Conservation (phyloP, 2,888 invertebrate species). For the Watsonalla binaria region DNA sequence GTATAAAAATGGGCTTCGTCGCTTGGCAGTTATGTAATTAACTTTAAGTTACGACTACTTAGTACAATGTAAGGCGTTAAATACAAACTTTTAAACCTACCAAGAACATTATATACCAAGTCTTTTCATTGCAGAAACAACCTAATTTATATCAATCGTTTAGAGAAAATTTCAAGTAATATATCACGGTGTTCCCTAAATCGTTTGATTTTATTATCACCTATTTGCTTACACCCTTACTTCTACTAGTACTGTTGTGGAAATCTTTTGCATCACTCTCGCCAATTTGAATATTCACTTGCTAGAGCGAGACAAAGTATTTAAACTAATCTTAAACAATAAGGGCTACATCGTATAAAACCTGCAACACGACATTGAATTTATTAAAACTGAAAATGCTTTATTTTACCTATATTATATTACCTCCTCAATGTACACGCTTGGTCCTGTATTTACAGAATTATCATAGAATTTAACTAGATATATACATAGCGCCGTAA, state of each 20-base stretch:
- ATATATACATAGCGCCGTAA: slow-evolving; percentile 51
- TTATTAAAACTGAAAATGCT: slow-evolving; percentile 34
- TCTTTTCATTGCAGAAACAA: not conserved
- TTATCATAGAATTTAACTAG: slow-evolving; percentile 59
- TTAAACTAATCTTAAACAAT: not conserved
- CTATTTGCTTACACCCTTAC: too few relatives aligned
- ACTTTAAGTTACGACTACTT: not conserved
- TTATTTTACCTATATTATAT: slow-evolving; percentile 23
- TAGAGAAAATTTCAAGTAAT: not conserved
- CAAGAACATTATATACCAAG: not conserved
- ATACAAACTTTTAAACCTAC: not conserved
- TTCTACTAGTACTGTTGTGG: too few relatives aligned
- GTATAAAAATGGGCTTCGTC: not conserved
- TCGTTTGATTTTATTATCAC: not conserved
- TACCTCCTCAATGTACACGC: slow-evolving; percentile 42
- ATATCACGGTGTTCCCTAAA: not conserved
- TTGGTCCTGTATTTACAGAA: slow-evolving; percentile 73
- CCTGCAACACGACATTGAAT: slow-evolving; percentile 11
- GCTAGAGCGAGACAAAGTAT: not conserved
- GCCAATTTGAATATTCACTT: too few relatives aligned
- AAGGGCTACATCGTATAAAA: not conserved
- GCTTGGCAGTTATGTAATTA: not conserved
- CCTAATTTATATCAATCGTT: not conserved
- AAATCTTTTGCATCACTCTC: too few relatives aligned
- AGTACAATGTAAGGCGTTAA: not conserved